Evolutionary conservation across 2,797 vertebrate species (phyloP).

Genomic region (Sebastes cheni): DNA sequence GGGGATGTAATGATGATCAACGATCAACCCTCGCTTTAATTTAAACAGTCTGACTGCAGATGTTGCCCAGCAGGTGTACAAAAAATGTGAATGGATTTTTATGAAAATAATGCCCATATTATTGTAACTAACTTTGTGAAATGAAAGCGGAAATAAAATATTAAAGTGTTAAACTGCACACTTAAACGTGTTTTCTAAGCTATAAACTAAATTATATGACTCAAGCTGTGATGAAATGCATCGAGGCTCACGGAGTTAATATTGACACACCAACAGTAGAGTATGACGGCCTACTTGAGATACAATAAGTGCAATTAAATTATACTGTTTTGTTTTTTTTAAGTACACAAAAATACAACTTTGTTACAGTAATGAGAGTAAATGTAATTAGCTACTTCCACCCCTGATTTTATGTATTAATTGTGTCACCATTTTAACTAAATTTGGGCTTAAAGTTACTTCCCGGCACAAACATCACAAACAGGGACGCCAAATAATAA

Average conservation of each 20-base stretch:
- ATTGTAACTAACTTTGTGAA: neutral
- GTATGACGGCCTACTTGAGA: too few relatives aligned
- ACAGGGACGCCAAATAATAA: neutral
- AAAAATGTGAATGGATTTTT: neutral
- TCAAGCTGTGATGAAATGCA: too few relatives aligned
- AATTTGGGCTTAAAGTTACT: neutral
- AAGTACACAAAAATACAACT: neutral
- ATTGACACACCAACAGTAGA: too few relatives aligned
- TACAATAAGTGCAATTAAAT: neutral
- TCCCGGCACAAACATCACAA: neutral
- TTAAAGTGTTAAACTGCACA: neutral
- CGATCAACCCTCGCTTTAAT: too few relatives aligned
- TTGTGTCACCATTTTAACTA: neutral
- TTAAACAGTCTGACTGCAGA: neutral
- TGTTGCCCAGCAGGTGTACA: neutral
- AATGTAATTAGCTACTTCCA: neutral
- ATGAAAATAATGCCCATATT: neutral
- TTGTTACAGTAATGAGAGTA: neutral
- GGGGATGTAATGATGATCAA: too few relatives aligned
- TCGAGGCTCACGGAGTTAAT: too few relatives aligned
- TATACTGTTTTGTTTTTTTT: neutral
- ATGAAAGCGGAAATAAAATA: conserved; percentile 1
- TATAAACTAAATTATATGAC: too few relatives aligned
- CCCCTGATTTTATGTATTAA: neutral
- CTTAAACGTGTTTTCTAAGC: too few relatives aligned